Evolutionary conservation across 2,113 vertebrate genomes (phyloP).

Genomic region (Leiothrix lutea): DNA sequence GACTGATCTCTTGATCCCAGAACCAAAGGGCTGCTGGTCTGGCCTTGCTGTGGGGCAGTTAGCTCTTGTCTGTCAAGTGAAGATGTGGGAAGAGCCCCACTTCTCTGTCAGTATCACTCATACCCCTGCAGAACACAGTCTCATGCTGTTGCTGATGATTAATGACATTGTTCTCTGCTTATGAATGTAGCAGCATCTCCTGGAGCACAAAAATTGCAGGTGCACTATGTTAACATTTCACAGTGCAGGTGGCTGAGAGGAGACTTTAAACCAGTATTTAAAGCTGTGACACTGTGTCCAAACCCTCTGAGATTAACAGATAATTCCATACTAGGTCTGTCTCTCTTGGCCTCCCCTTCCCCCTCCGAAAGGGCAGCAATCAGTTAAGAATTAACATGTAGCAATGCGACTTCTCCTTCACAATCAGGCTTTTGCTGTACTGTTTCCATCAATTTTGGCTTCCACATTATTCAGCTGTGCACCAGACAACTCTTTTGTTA

Average conservation of each 20-base stretch:
- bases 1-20: not conserved
- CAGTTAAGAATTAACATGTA: not conserved
- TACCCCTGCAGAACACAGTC: not conserved
- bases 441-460: conserved; percentile 45
- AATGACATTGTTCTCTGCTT: not conserved
- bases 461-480: conserved; percentile 45
- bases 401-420: not conserved
- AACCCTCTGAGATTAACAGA: not conserved
- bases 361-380: not conserved
- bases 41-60: not conserved
- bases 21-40: not conserved
- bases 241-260: not conserved
- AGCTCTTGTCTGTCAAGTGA: not conserved
- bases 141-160: not conserved
- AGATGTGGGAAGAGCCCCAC: not conserved
- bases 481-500: conserved; percentile 62
- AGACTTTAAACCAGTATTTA: not conserved
- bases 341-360: not conserved
- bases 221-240: not conserved
- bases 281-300: not conserved
- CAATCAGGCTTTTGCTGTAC: not conserved
- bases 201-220: not conserved
- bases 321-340: not conserved
- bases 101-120: not conserved
- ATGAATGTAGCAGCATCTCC: not conserved